Evolutionary conservation across 2,113 vertebrate species (phyloP).

Genomic region (Malaclemys terrapin): DNA sequence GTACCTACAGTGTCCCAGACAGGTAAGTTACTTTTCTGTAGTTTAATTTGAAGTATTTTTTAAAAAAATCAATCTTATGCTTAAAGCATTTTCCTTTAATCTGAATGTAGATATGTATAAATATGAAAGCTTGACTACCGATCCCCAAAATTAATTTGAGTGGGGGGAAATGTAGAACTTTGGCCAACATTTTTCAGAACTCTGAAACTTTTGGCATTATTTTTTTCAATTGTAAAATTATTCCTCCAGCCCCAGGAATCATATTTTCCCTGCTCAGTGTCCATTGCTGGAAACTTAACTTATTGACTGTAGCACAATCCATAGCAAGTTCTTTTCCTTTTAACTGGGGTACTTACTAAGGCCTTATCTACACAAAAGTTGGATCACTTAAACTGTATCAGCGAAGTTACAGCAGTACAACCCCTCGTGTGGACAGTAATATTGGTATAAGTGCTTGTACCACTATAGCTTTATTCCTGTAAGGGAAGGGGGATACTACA

Average conservation of each 20-base stretch:
- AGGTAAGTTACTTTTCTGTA: conserved; percentile 79
- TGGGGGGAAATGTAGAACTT: background rate
- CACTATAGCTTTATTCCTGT: background rate
- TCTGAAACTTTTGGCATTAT: background rate
- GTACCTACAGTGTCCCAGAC: conserved; percentile 90
- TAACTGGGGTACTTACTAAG: background rate
- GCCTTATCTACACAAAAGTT: background rate
- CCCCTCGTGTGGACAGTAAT: background rate
- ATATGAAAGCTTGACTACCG: background rate
- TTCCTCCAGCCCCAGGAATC: background rate
- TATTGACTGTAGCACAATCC: background rate
- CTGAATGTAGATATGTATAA: background rate
- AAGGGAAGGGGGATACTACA: background rate
- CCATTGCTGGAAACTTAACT: background rate
- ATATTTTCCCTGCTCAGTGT: background rate
- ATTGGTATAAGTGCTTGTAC: background rate
- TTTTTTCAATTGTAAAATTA: background rate
- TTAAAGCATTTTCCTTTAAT: background rate
- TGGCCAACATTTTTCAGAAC: background rate
- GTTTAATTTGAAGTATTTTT: background rate
- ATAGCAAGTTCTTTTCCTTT: background rate
- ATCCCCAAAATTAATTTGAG: background rate
- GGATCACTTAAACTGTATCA: background rate
- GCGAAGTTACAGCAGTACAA: background rate
- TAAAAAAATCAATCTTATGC: background rate